phyloP scores from a whole-genome alignment of 1,140 invertebrate genomes.

The Drosophila sechellia region DNA sequence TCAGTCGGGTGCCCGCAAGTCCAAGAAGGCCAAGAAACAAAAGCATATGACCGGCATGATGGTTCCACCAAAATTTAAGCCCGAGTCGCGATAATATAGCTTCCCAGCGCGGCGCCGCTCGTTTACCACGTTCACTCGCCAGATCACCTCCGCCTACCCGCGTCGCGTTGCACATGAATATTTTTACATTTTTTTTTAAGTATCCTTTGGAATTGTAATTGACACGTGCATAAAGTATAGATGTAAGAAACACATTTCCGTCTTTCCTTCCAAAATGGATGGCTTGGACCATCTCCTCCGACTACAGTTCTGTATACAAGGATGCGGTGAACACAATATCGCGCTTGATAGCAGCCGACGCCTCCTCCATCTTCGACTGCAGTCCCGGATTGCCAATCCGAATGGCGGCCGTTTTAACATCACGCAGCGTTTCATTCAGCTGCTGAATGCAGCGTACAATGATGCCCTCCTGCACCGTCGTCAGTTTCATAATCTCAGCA shows the following conservation, averaged over 20 bases:
- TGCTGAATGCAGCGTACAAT: slow-evolving; percentile 99
- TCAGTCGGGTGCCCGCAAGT: slow-evolving; percentile 89
- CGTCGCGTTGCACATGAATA: slow-evolving; percentile 35
- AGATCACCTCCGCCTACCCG: slow-evolving; percentile 16
- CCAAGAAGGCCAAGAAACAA: slow-evolving; percentile 90
- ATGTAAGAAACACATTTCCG: slow-evolving; percentile 47
- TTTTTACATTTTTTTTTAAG: slow-evolving; percentile 79
- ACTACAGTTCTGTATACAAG: slow-evolving; percentile 91
- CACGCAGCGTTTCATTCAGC: slow-evolving; percentile 95
- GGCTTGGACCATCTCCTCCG: background rate
- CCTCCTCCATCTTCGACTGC: slow-evolving; percentile 97
- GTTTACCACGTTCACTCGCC: slow-evolving; percentile 1
- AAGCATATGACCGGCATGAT: slow-evolving; percentile 89
- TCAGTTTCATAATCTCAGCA: slow-evolving; percentile 95
- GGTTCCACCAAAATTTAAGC: slow-evolving; percentile 97
- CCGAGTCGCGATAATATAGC: slow-evolving; percentile 93
- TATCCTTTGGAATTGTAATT: slow-evolving; percentile 69
- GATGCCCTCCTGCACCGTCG: slow-evolving; percentile 98
- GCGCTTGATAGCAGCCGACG: slow-evolving; percentile 95
- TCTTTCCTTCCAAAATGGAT: slow-evolving; percentile 2
- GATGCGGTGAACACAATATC: slow-evolving; percentile 99
- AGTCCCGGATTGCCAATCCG: slow-evolving; percentile 97
- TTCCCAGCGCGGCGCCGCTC: slow-evolving; percentile 15
- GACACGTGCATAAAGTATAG: slow-evolving; percentile 68
- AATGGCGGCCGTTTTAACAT: slow-evolving; percentile 96